Evolutionary conservation across 2,888 invertebrate species (phyloP).

Genomic region (Diachrysia chrysitis): DNA sequence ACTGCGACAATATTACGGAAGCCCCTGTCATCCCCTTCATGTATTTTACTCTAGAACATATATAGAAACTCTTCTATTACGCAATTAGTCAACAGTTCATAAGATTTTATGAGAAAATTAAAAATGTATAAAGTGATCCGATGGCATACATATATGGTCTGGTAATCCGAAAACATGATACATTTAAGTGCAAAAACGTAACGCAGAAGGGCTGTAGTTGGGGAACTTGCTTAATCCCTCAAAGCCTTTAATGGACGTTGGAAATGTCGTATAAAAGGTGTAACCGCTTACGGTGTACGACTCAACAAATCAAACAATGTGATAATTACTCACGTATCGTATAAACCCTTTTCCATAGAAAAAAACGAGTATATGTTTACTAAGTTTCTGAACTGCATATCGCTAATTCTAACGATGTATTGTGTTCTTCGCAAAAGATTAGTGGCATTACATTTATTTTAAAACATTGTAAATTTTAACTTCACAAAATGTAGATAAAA

Average conservation of each 20-base stretch:
- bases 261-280: conserved; percentile 77
- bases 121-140: background rate
- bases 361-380: background rate
- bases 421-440: no score
- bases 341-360: background rate
- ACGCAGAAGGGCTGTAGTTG: conserved; percentile 61
- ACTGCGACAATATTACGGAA: no score
- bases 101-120: background rate
- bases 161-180: conserved; percentile 59
- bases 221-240: conserved; percentile 74
- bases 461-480: no score
- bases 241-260: conserved; percentile 84
- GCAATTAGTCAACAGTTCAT: no score
- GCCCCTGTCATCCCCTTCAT: no score
- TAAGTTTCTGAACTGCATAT: no score
- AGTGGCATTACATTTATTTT: no score
- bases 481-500: no score
- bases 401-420: no score
- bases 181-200: conserved; percentile 69
- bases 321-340: conserved; percentile 49
- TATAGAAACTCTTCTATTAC: no score
- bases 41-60: no score
- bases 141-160: conserved; percentile 41
- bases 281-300: conserved; percentile 62
- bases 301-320: conserved; percentile 50